Base-by-base conservation (phyloP, 1,140 invertebrate species). In the Lethrus apterus region DNA sequence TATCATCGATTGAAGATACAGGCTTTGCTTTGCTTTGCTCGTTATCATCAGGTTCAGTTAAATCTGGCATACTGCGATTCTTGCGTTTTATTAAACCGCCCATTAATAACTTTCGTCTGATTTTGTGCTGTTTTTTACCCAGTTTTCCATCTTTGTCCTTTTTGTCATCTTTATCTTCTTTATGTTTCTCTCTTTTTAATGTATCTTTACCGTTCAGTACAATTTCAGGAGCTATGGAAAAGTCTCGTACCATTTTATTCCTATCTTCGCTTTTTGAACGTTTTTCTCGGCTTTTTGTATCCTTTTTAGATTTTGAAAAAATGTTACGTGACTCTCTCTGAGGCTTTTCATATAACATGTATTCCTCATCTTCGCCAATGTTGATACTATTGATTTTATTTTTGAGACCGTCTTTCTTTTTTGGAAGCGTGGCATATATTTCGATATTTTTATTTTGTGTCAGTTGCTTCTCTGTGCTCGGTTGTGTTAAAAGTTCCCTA, bases 51-150 rank as follows among this genome's bases (percentile, higher is more conserved):
- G 75, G 76, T 62, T 90, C 87, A 1, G 89, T 80, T 11, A 93
- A 69, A 73, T 93, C 90, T 1, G 90, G 90, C 84, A 93, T 88
- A 46, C 87, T 91, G 49, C 88, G 71, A 64, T 93, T 93, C 66
- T 93, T 93, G 20, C 89, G 72, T 51, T 83, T 77, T 21, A 93
- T 91, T 40, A 93, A 70, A 1, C 88, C 89, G 17, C 89, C 89
- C 88, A 93, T 91, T 1, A 93, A 59, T 1, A 93, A 58, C 66
- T 92, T 93, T 60, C 89, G 74, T 18, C 89, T 69, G 30, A 93
- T 89, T 69, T 90, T 91, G 60, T 93, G 89, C 62, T 93, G 89
- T 55, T 93, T 93, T 59, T 92, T 92, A 10, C 80, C 80, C 48
- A 87, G 83, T 55, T 75, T 74, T 0, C 62, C 58, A 42, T 75